Conservation (phyloP, 2,113 vertebrate species). For the Symphodus melops region DNA sequence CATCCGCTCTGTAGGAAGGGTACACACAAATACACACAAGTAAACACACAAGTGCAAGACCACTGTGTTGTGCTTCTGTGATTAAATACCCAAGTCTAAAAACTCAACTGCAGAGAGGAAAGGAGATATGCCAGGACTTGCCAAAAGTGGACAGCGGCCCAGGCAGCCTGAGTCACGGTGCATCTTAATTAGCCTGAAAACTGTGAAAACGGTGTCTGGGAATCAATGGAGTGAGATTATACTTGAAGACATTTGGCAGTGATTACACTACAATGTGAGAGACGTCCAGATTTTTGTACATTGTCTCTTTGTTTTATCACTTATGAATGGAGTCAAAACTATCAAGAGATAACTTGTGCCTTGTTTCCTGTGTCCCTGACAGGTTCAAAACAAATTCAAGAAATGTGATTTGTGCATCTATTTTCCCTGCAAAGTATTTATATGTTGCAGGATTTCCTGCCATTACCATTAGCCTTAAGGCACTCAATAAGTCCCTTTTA, state of each 20-base stretch:
- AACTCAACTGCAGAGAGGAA: slow-evolving; percentile 24
- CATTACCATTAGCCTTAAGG: too few species aligned
- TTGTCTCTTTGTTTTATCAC: neutral
- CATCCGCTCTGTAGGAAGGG: slow-evolving; percentile 28
- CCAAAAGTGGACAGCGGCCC: slow-evolving; percentile 3
- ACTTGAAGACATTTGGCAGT: neutral
- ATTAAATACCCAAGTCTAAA: slow-evolving; percentile 40
- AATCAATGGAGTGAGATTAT: neutral
- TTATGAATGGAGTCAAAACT: neutral
- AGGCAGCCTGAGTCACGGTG: slow-evolving; percentile 36
- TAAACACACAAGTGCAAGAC: slow-evolving; percentile 42
- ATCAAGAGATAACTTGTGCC: too few species aligned
- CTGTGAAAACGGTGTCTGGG: neutral
- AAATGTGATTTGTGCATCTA: too few species aligned
- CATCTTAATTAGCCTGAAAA: slow-evolving; percentile 31
- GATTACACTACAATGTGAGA: neutral
- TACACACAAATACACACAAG: slow-evolving; percentile 11
- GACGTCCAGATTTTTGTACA: neutral
- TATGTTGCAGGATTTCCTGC: too few species aligned
- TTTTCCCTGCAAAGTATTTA: too few species aligned
- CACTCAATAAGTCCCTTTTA: too few species aligned
- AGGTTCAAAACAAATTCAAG: neutral
- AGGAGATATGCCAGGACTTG: slow-evolving; percentile 7
- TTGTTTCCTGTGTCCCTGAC: neutral
- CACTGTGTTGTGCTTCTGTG: slow-evolving; percentile 40